Evolutionary conservation across 2,797 vertebrate genomes (phyloP).

Genomic region (Cossypha caffra): DNA sequence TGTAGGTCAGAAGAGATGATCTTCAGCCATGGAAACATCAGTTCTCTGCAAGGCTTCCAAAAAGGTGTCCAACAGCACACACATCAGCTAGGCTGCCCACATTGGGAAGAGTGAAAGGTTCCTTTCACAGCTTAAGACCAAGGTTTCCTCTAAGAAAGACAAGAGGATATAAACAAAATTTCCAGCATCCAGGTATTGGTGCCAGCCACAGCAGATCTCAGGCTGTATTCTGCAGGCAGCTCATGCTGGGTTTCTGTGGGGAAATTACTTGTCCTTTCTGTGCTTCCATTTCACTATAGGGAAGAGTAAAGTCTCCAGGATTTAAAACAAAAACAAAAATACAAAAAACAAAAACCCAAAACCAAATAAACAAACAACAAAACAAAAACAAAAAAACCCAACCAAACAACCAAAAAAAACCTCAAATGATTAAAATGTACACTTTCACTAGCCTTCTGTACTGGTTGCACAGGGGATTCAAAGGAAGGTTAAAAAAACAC

Average conservation of each 20-base stretch:
- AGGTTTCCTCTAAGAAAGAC: neutral
- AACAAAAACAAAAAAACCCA: too few relatives aligned
- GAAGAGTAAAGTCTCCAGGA: neutral
- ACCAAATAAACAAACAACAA: neutral
- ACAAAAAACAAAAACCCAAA: accelerated
- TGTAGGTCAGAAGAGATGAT: neutral
- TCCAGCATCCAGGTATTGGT: neutral
- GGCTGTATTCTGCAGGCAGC: neutral
- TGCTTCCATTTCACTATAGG: neutral
- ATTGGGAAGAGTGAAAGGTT: neutral
- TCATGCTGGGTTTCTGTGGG: neutral
- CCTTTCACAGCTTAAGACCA: neutral
- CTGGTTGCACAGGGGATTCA: neutral
- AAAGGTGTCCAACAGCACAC: neutral
- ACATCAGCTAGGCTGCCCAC: neutral
- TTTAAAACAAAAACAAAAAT: accelerated
- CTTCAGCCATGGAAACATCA: neutral
- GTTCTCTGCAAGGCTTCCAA: neutral
- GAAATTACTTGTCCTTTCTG: neutral
- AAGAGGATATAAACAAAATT: neutral
- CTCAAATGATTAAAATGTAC: accelerated
- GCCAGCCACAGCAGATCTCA: neutral
- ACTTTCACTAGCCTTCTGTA: neutral
- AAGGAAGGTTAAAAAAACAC: too few relatives aligned
- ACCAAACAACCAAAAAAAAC: too few relatives aligned